Evolutionary conservation across 2,113 vertebrate species (phyloP).

Genomic region (Psammodynastes pulverulentus): DNA sequence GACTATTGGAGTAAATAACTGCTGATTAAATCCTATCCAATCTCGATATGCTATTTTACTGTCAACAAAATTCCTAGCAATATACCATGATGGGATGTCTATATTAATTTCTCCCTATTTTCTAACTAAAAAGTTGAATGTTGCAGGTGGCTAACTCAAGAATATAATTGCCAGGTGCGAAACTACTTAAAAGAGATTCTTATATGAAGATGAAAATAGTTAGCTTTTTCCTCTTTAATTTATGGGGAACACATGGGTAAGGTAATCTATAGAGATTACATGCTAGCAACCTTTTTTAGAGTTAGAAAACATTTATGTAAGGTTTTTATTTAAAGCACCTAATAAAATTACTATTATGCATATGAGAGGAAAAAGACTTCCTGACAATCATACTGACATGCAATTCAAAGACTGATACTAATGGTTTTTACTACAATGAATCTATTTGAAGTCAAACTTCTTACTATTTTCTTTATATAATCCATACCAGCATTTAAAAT

Average conservation of each 20-base stretch:
- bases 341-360: conserved; percentile 82
- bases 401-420: conserved; percentile 74
- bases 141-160: not conserved
- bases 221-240: conserved; percentile 9
- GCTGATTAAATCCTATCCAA: conserved; percentile 5
- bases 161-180: conserved; percentile 8
- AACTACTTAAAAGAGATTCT: not conserved
- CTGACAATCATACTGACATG: conserved; percentile 84
- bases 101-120: not conserved
- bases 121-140: not conserved
- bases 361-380: conserved; percentile 77
- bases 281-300: conserved; percentile 66
- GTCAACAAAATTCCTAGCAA: conserved; percentile 5
- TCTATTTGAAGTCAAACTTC: conserved; percentile 80
- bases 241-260: conserved; percentile 37
- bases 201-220: conserved; percentile 3
- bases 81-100: not conserved
- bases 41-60: conserved; percentile 9
- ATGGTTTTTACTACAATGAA: conserved; percentile 78
- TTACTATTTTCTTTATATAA: conserved; percentile 62
- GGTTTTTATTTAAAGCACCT: conserved; percentile 85
- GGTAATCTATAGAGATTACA: conserved; percentile 50
- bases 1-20: conserved; percentile 16
- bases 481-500: conserved; percentile 78
- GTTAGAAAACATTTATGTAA: conserved; percentile 80